Evolutionary conservation across 2,888 invertebrate genomes (phyloP).

Genomic region (Ectemnius cavifrons): DNA sequence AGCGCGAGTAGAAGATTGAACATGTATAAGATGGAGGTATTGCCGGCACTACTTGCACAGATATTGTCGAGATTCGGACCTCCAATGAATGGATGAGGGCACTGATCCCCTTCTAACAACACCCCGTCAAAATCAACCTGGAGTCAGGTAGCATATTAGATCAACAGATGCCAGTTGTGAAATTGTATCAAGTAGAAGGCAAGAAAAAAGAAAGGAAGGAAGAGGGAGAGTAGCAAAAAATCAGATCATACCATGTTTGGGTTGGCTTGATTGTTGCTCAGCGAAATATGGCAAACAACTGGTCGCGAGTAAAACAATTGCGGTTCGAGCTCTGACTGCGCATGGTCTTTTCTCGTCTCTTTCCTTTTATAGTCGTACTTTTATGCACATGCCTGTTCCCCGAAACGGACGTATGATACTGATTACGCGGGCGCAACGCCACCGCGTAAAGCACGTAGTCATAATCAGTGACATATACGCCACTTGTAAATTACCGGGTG

Average conservation of each 20-base stretch:
- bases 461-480: constrained; percentile 10
- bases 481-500: constrained; percentile 22
- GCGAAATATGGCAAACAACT: neutral
- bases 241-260: neutral
- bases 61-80: constrained; percentile 60
- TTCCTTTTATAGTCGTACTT: constrained; percentile 43
- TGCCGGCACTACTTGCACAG: constrained; percentile 50
- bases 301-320: neutral
- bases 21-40: constrained; percentile 56
- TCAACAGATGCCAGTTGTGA: too few relatives aligned
- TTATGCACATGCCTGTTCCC: constrained; percentile 24
- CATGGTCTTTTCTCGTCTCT: neutral
- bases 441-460: constrained; percentile 15
- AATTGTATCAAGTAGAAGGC: neutral
- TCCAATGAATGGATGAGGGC: constrained; percentile 51
- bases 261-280: too few relatives aligned
- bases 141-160: too few relatives aligned
- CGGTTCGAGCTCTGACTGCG: neutral
- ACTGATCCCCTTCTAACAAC: constrained; percentile 12
- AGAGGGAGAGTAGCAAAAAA: neutral
- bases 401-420: constrained; percentile 31
- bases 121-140: neutral
- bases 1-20: constrained; percentile 56
- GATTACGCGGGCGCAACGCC: constrained; percentile 19
- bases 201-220: neutral